Evolutionary conservation across 1,140 invertebrate species (phyloP), one percentile per base, ranked within the genome.

Genomic region (Bombus waltoni): DNA sequence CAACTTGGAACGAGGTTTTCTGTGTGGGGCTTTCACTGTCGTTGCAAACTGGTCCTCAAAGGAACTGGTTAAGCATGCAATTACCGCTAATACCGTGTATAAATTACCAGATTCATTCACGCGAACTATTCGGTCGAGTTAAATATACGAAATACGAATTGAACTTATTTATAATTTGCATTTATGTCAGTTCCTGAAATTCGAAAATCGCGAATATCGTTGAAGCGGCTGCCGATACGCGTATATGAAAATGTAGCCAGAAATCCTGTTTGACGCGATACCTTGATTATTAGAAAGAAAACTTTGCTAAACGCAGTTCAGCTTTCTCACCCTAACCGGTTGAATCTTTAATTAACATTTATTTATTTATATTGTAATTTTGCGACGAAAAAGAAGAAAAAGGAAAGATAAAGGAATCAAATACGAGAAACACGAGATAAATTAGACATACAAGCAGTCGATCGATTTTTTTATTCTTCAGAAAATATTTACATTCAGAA

Each of bases 11-110:
- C 62, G 62, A 65, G 62, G n/a, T 65, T 65, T n/a, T 15, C 62
- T 25, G 57, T 32, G 4, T 3, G n/a, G n/a, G 1, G 66, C 32
- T 68, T 35, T 68, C 66, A 32, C 62, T 32, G 62, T 66, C 62
- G 62, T 66, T 66, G 66, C 66, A 68, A 68, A 68, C 66, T 68
- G 66, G 66, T 68, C 35, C 35, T 68, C 66, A 68, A 68, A 68
- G 25, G 66, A 68, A 68, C 66, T 68, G 66, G 32, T 32, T 68
- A 68, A 68, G 18, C 35, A 1, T 25, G 66, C 66, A 68, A 68
- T 68, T 68, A 68, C 35, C 18, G 9, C 35, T 9, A 38, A 35
- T 68, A 18, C 35, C 66, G 18, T 38, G 35, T 35, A 68, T 68
- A 68, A 68, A 68, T 68, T 68, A 38, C 66, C 66, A 68, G 66